Evolutionary conservation across 2,797 vertebrate genomes (phyloP), one percentile per base, ranked within the genome.

Genomic region (Spheniscus humboldti): DNA sequence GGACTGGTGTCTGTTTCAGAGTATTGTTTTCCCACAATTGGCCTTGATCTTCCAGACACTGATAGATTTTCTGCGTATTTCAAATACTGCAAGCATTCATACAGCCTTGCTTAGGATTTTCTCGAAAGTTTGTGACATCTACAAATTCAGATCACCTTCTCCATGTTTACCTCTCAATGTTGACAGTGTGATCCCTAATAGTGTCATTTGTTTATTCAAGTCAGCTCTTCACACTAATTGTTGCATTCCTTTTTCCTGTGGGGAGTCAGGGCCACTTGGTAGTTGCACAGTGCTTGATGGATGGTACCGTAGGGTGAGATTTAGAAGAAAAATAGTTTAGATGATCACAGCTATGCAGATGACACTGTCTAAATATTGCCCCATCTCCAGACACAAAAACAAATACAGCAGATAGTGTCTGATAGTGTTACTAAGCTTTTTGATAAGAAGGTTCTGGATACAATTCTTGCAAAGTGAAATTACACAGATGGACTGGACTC

Each of bases 21-120:
- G 41, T 92, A 72, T 77, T 96, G 78, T 92, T 94, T 95, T 97
- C 63, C 81, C 68, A 76, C 79, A 63, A 10, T 16, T 92, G 60
- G 69, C 63, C 75, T 93, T 90, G 50, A 71, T 87, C 77, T 94
- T 92, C 72, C 56, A 80, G 68, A 77, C 35, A 81, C 15, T 48
- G 71, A 63, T 39, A 94, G 57, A 57, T 82, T 93, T 96, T n/a
- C 33, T 69, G 37, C 15, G 27, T 67, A 10, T 88, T 72, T 47
- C 60, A 95, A 80, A 80, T 82, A 76, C 43, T 55, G 53, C 11
- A 76, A 86, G 45, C 76, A 62, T 88, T 88, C 43, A 77, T 72
- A 35, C 9, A 83, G 59, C 14, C 48, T 66, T 86, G 91, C 59
- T 66, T 59, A 50, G 71, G 68, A 66, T 86, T 59, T 60, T 72